These are phyloP conservation scores for Leucoraja erinaceus DNA, from an alignment of 2,113 vertebrate species.

Conservation along the genomic window DNA sequence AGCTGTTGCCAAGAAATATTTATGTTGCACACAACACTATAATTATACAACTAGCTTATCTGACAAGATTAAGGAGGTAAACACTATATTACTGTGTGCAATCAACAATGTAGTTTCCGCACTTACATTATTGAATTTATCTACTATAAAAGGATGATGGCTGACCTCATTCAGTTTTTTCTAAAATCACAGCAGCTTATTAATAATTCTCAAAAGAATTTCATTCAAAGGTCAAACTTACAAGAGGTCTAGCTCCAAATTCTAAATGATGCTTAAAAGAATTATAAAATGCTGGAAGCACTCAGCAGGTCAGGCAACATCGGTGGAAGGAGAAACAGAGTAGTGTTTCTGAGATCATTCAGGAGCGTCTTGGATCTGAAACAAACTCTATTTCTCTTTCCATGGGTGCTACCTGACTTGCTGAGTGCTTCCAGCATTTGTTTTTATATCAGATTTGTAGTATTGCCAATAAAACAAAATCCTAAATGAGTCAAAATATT, in stretches of 20 bases:
- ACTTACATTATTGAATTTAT: neutral
- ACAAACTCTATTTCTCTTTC: too few relatives aligned
- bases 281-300: too few relatives aligned
- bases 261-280: neutral
- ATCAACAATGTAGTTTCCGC: neutral
- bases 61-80: neutral
- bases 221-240: neutral
- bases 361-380: too few relatives aligned
- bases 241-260: neutral
- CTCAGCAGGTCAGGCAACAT: too few relatives aligned
- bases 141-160: neutral
- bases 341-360: too few relatives aligned
- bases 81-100: neutral
- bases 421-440: too few relatives aligned
- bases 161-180: neutral
- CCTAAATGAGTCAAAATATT: neutral
- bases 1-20: conserved; percentile 2
- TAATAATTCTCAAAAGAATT: neutral
- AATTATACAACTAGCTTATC: neutral
- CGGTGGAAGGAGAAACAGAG: too few relatives aligned
- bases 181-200: too few relatives aligned
- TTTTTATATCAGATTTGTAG: too few relatives aligned
- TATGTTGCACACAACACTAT: neutral
- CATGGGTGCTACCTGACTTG: too few relatives aligned
- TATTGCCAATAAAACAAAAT: neutral